Percentiles rank a stretch among this genome's conserved stretches.
Conservation (phyloP, 1,140 invertebrate genomes). For the Wiebesia pumilae region DNA sequence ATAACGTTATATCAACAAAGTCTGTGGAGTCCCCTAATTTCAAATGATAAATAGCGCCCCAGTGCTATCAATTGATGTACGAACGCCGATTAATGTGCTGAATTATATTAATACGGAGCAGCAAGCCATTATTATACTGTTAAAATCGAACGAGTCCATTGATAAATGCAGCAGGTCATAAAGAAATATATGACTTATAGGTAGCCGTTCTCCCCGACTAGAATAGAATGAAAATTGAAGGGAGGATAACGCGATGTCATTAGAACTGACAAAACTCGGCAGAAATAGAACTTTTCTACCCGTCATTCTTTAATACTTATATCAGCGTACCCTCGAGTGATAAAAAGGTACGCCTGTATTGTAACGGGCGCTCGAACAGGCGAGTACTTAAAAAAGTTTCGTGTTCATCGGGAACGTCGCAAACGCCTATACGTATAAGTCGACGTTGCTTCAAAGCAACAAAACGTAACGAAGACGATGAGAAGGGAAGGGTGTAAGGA, state of each 20-base stretch:
- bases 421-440: not conserved
- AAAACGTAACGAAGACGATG: not conserved
- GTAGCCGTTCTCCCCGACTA: not conserved
- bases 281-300: not conserved
- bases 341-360: not conserved
- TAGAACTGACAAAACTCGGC: not conserved
- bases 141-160: not conserved
- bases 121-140: not conserved
- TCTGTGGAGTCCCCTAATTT: not conserved
- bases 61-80: not conserved
- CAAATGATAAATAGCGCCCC: not conserved
- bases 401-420: not conserved
- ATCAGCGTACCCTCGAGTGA: not conserved
- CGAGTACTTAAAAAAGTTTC: conserved; percentile 24
- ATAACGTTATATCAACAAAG: not conserved
- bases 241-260: not conserved
- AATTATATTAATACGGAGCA: not conserved
- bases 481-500: not conserved
- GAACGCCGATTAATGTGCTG: not conserved
- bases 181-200: not conserved
- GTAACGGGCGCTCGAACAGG: not conserved
- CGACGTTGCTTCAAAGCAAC: not conserved
- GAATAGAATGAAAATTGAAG: not conserved
- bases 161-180: not conserved
- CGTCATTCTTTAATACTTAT: not conserved